These are phyloP conservation scores for Sinotaia quadrata DNA, from an alignment of 2,888 invertebrate genomes.

Conservation along the genomic window DNA sequence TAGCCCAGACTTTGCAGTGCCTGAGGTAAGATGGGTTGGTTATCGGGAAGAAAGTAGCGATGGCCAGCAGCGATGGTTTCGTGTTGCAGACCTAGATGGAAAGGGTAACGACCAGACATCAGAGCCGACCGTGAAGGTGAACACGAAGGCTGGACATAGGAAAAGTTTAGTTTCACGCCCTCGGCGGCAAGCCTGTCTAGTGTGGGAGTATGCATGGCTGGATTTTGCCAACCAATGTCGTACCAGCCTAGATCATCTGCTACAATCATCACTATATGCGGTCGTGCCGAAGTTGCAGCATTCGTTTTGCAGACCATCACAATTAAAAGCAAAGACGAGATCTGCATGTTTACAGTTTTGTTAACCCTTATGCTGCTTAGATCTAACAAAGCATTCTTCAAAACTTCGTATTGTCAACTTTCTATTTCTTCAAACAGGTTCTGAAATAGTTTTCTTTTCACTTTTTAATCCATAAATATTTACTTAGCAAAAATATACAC, in stretches of 20 bases:
- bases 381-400: too few relatives aligned
- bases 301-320: too few relatives aligned
- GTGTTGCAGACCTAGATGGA: constrained; percentile 49
- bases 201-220: constrained; percentile 28
- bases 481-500: too few relatives aligned
- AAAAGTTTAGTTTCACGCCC: constrained; percentile 24
- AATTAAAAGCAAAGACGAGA: too few relatives aligned
- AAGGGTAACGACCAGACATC: constrained; percentile 56
- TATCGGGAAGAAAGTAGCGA: neutral
- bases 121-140: constrained; percentile 48
- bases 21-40: neutral
- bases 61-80: neutral
- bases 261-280: neutral
- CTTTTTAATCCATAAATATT: too few relatives aligned
- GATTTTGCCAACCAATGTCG: constrained; percentile 29
- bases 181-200: constrained; percentile 17
- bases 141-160: constrained; percentile 29
- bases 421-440: too few relatives aligned
- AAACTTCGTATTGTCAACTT: too few relatives aligned
- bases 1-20: constrained; percentile 47
- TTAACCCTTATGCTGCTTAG: too few relatives aligned
- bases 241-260: constrained; percentile 25
- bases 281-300: neutral
- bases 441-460: too few relatives aligned
- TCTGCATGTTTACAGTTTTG: too few relatives aligned